Conservation (phyloP, 1,140 invertebrate species). For the Delia radicum region DNA sequence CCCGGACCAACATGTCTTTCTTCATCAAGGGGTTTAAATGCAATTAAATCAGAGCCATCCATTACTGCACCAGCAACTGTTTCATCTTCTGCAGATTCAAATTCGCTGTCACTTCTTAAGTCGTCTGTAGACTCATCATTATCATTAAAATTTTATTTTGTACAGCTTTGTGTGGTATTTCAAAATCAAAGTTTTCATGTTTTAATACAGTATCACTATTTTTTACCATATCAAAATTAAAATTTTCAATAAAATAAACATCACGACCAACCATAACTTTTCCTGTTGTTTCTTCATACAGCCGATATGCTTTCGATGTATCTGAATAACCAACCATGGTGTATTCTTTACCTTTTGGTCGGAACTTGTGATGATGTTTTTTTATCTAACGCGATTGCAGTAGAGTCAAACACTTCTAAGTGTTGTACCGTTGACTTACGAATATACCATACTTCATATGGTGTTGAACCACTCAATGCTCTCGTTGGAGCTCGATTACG, state of each 20-base stretch:
- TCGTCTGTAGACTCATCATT: not conserved
- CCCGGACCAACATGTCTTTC: not conserved
- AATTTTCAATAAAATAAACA: constrained; percentile 19
- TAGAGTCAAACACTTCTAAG: no score
- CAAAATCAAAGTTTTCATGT: not conserved
- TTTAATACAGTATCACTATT: not conserved
- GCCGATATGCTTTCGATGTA: constrained; percentile 21
- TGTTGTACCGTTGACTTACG: no score
- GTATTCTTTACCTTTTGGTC: no score
- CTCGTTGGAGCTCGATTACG: no score
- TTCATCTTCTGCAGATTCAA: not conserved
- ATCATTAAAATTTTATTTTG: not conserved
- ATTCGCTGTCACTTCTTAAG: not conserved
- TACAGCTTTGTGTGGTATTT: not conserved
- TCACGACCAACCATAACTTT: constrained; percentile 8
- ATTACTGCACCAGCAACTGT: not conserved
- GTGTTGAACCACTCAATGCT: no score
- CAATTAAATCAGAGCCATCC: not conserved
- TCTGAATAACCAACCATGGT: constrained; percentile 24
- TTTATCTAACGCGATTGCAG: no score
- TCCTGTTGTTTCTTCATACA: constrained; percentile 3
- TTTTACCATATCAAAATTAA: no score
- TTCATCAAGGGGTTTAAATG: not conserved
- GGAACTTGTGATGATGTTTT: no score
- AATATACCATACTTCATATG: no score